Percentiles rank a stretch among this genome's conserved stretches.
Conservation (phyloP, 2,113 vertebrate genomes). For the Sapajus apella region DNA sequence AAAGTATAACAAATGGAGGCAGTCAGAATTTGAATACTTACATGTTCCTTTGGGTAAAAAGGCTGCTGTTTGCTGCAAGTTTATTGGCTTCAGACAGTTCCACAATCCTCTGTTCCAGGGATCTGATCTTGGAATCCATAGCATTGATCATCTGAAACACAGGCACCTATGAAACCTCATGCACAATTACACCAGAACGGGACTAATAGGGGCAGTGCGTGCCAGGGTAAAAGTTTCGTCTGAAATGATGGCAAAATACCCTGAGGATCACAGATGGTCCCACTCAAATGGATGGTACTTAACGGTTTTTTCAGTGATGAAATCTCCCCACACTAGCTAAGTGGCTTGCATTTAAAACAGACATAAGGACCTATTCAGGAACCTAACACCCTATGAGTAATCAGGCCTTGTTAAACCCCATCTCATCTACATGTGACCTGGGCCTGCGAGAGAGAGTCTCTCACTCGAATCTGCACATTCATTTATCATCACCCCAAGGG, state of each 20-base stretch:
- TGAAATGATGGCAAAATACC: background rate
- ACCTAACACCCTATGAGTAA: background rate
- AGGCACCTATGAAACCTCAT: conserved; percentile 38
- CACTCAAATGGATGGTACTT: background rate
- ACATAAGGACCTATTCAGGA: background rate
- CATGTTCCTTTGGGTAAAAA: conserved; percentile 99
- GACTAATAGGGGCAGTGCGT: fast-evolving
- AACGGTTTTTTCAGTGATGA: background rate
- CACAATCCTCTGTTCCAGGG: conserved; percentile 97
- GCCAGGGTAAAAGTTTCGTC: background rate
- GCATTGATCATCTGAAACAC: conserved; percentile 96
- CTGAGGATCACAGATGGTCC: background rate
- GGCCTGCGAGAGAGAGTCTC: background rate
- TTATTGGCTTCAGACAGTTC: conserved; percentile 99
- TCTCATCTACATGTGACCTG: background rate
- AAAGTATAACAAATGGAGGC: background rate
- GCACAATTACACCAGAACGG: background rate
- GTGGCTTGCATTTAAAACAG: background rate
- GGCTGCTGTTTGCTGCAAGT: conserved; percentile 97
- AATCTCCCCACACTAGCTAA: background rate
- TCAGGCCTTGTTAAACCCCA: background rate
- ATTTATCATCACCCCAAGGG: background rate
- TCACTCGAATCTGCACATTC: background rate
- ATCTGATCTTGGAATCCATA: conserved; percentile 98
- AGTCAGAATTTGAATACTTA: conserved; percentile 84